These are phyloP conservation scores for Acleris cristana DNA, from an alignment of 2,888 invertebrate species.

Conservation along the genomic window DNA sequence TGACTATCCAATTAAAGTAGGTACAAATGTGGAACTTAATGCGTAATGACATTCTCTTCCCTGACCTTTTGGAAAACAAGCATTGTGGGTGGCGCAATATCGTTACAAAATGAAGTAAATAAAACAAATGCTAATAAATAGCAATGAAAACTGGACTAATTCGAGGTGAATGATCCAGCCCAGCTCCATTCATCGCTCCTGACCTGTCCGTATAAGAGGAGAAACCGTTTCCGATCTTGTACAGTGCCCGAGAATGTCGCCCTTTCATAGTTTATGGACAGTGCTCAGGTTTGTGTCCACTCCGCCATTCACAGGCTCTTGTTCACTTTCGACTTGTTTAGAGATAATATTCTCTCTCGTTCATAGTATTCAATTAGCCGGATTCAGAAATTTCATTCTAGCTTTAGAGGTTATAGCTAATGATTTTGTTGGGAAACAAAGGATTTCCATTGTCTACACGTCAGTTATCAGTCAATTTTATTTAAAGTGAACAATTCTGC, in stretches of 20 bases:
- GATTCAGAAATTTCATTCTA: too few species aligned
- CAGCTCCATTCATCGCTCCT: constrained; percentile 27
- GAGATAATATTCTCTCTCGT: background rate
- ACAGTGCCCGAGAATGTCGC: constrained; percentile 24
- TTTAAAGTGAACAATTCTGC: too few species aligned
- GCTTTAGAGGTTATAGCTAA: too few species aligned
- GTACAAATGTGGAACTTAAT: too few species aligned
- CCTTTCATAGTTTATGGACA: constrained; percentile 26
- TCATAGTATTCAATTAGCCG: background rate
- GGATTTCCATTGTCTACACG: too few species aligned
- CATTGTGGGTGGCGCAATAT: too few species aligned
- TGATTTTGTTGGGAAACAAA: too few species aligned
- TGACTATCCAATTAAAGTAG: too few species aligned
- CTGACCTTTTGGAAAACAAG: too few species aligned
- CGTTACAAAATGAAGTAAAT: too few species aligned
- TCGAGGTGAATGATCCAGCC: constrained; percentile 24
- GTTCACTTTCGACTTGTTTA: constrained; percentile 29
- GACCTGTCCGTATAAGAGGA: constrained; percentile 36
- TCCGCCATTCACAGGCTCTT: constrained; percentile 22
- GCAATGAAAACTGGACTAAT: background rate
- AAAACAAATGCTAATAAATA: background rate
- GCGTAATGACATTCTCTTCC: too few species aligned
- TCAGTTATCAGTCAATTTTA: too few species aligned
- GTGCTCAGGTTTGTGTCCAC: constrained; percentile 8
- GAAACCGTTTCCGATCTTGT: constrained; percentile 31